Conservation (phyloP, 2,797 vertebrate species). For the Myotis findleyi region DNA sequence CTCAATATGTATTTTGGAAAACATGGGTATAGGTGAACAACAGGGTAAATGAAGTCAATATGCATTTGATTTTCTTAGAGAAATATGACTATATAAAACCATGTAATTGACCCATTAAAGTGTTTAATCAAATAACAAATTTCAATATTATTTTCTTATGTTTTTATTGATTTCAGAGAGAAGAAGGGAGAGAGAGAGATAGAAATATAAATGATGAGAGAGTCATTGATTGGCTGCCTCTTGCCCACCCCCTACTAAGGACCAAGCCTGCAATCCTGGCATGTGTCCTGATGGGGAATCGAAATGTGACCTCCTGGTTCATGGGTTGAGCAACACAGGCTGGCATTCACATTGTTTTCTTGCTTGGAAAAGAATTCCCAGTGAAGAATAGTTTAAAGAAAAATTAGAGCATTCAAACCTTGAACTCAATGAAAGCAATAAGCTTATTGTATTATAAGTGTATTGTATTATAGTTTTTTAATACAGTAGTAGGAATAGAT, state of each 20-base stretch:
- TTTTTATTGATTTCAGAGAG: too few relatives aligned
- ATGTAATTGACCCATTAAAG: neutral
- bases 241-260: too few relatives aligned
- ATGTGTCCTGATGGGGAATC: too few relatives aligned
- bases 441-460: neutral
- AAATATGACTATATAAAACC: neutral
- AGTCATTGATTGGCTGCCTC: too few relatives aligned
- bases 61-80: neutral
- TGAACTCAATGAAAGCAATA: neutral
- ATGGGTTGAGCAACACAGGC: too few relatives aligned
- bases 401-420: neutral
- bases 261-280: too few relatives aligned
- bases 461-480: neutral
- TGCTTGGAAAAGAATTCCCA: neutral
- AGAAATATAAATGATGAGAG: too few relatives aligned
- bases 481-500: neutral
- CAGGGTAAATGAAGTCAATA: neutral
- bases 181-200: too few relatives aligned
- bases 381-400: slow-evolving; percentile 34
- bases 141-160: neutral
- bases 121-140: neutral
- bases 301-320: too few relatives aligned
- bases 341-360: neutral
- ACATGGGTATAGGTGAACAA: neutral
- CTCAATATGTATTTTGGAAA: neutral